Conservation (phyloP, 2,113 vertebrate species). For the Vimba vimba region DNA sequence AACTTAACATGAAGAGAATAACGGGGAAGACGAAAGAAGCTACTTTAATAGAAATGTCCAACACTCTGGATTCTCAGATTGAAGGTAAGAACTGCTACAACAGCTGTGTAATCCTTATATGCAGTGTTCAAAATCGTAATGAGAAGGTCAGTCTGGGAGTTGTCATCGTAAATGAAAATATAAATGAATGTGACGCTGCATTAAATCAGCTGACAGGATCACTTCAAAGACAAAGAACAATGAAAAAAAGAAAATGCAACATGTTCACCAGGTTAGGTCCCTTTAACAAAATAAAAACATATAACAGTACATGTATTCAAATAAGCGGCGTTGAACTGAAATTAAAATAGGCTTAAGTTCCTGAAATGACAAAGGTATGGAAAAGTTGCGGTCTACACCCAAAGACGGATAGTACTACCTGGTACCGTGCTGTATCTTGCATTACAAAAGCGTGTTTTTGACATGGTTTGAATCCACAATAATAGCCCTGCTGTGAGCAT, state of each 20-base stretch:
- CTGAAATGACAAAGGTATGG: neutral
- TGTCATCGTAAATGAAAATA: neutral
- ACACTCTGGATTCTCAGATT: slow-evolving; percentile 61
- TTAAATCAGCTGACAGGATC: neutral
- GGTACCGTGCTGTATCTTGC: neutral
- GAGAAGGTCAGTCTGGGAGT: neutral
- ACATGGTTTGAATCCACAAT: neutral
- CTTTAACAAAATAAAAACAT: neutral
- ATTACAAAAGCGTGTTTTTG: neutral
- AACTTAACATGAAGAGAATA: slow-evolving; percentile 72
- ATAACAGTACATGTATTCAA: neutral
- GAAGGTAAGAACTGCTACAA: slow-evolving; percentile 64
- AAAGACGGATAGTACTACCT: neutral
- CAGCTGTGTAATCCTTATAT: neutral
- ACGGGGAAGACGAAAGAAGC: slow-evolving; percentile 75
- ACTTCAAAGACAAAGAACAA: neutral
- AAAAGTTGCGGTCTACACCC: slow-evolving; percentile 33
- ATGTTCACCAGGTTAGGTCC: neutral
- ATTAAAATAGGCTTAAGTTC: neutral
- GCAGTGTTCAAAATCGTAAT: neutral
- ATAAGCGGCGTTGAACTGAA: neutral
- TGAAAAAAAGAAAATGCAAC: neutral
- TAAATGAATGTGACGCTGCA: neutral
- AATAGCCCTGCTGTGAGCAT: neutral
- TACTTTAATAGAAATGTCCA: slow-evolving; percentile 77